Evolutionary conservation across 2,113 vertebrate genomes (phyloP), one percentile per base, ranked within the genome.

Genomic region (Drymodes brunneopygia): DNA sequence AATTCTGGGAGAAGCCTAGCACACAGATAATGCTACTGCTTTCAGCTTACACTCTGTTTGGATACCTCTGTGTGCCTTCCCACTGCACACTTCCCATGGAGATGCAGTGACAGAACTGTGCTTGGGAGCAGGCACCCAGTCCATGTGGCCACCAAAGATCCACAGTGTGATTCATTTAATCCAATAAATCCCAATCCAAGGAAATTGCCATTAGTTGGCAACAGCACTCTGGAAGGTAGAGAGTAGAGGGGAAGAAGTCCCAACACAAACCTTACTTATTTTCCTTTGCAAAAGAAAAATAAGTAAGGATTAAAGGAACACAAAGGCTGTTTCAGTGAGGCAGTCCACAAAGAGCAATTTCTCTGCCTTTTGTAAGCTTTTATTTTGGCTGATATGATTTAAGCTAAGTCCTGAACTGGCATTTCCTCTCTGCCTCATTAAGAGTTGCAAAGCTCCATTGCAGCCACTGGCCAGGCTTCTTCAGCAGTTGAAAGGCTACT

Each of bases 281-380:
- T 31, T 69, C 22, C 31, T 40, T 48, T 75, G 80, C 62, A 67
- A 51, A 84, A 89, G 28, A 78, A 89, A 92, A 91, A 50, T 53
- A 86, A 81, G 35, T 51, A 91, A 87, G 83, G 94, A 88, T 92
- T 88, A 91, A 95, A 92, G 86, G 38, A 56, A 42, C 91, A 58
- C 15, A 44, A 92, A 72, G 53, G 71, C 77, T 85, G 51, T 65
- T 94, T 57, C 71, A 65, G 53, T 53, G 70, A 81, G 85, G 57
- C 87, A 79, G 80, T 66, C 82, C 58, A 74, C 58, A 94, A 96
- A 97, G 82, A 94, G 69, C 73, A 71, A 94, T 93, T 94, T 79
- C 86, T 75, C 79, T 84, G 75, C 54, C 77, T 94, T 94, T 54
- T 56, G 60, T 65, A 83, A 87, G 88, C 69, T 80, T 94, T 88